phyloP scores from a whole-genome alignment of 2,113 vertebrate genomes.

The Bubo scandiacus region DNA sequence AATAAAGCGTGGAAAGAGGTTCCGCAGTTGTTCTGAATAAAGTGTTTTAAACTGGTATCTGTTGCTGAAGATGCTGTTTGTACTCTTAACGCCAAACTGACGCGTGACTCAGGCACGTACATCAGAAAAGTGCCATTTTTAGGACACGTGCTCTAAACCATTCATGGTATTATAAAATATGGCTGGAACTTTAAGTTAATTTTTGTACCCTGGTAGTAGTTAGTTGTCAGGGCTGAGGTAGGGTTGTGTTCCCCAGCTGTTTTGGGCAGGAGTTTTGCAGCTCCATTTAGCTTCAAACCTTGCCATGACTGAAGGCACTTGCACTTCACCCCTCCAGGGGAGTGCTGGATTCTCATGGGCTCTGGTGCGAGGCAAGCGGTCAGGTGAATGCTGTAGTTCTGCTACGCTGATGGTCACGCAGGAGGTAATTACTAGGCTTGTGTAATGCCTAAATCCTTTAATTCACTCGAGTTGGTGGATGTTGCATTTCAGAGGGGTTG shows the following conservation, averaged over 20 bases:
- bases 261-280: background rate
- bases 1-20: background rate
- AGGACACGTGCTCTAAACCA: background rate
- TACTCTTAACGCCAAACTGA: background rate
- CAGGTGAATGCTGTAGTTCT: background rate
- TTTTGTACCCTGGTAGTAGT: background rate
- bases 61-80: background rate
- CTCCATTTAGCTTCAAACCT: background rate
- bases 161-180: background rate
- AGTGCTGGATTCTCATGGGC: too few species aligned
- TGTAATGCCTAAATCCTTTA: background rate
- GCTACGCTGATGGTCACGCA: rapidly evolving
- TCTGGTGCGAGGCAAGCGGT: rapidly evolving
- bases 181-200: background rate
- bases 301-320: too few species aligned
- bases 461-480: background rate
- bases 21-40: background rate
- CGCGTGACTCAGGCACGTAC: rapidly evolving
- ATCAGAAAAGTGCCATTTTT: background rate
- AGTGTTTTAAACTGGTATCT: background rate
- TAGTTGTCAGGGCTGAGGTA: background rate
- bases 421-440: too few species aligned
- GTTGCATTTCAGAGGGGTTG: too few species aligned
- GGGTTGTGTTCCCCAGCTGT: background rate
- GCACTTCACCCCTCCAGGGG: background rate